A percentile compares a stretch with the other conserved stretches of the same genome.
These are phyloP conservation scores for Parnassius smintheus DNA, from an alignment of 2,888 invertebrate genomes.

Conservation along the genomic window DNA sequence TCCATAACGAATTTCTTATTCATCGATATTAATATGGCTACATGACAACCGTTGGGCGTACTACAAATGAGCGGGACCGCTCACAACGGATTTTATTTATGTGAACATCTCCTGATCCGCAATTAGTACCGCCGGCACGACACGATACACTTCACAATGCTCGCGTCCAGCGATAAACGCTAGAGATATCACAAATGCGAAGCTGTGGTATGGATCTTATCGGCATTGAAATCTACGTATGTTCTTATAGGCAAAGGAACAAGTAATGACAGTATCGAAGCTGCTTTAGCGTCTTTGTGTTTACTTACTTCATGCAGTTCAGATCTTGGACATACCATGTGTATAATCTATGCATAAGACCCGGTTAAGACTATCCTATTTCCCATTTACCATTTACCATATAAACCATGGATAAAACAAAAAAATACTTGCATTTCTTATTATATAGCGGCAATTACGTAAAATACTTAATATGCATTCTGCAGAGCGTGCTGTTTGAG, in stretches of 20 bases:
- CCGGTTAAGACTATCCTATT: too few species aligned
- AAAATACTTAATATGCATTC: too few species aligned
- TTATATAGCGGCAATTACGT: too few species aligned
- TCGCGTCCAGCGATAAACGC: slow-evolving; percentile 24
- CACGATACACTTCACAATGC: slow-evolving; percentile 42
- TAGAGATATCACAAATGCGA: slow-evolving; percentile 24
- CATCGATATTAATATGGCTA: slow-evolving; percentile 78
- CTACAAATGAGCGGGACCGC: slow-evolving; percentile 74
- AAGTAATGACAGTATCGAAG: slow-evolving; percentile 20
- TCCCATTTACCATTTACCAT: too few species aligned
- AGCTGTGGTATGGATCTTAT: slow-evolving; percentile 24
- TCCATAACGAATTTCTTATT: slow-evolving; percentile 80
- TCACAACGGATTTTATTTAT: slow-evolving; percentile 75
- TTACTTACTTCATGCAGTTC: background rate
- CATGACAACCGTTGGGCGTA: slow-evolving; percentile 74
- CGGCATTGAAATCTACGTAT: slow-evolving; percentile 12
- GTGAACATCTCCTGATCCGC: slow-evolving; percentile 71
- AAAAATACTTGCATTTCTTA: too few species aligned
- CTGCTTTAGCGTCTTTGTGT: slow-evolving; percentile 2
- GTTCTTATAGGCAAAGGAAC: slow-evolving; percentile 4
- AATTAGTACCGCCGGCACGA: slow-evolving; percentile 62
- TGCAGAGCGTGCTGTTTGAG: too few species aligned
- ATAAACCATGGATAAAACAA: too few species aligned
- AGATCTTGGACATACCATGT: background rate
- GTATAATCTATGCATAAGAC: background rate